Evolutionary conservation across 1,140 invertebrate species (phyloP).

Genomic region (Scaptomyza pallida): DNA sequence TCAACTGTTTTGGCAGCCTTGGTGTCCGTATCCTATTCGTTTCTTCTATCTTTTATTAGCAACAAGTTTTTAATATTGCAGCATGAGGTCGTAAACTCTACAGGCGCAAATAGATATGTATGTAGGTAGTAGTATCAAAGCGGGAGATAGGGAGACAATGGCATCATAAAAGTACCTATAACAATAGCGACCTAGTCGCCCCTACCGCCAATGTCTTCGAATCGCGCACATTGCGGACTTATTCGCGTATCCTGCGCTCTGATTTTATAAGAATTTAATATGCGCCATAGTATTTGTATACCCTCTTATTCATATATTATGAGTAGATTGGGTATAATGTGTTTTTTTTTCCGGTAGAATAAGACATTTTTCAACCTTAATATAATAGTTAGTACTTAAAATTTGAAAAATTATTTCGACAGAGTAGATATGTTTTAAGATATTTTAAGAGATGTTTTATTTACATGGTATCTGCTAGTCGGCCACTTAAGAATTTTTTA

Average conservation of each 20-base stretch:
- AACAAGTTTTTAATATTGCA: slow-evolving; percentile 81
- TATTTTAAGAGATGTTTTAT: too few relatives aligned
- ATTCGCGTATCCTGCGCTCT: slow-evolving; percentile 56
- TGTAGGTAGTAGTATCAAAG: neutral
- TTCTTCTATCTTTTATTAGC: slow-evolving; percentile 65
- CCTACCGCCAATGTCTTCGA: slow-evolving; percentile 21
- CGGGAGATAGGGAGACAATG: slow-evolving; percentile 30
- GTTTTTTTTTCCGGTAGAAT: neutral
- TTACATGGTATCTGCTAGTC: neutral
- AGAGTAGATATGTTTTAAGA: too few relatives aligned
- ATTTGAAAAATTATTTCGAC: too few relatives aligned
- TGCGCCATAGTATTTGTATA: slow-evolving; percentile 61
- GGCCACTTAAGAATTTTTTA: slow-evolving; percentile 7
- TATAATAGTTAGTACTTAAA: too few relatives aligned
- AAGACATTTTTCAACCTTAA: too few relatives aligned
- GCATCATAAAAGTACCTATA: slow-evolving; percentile 59
- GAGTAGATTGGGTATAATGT: neutral
- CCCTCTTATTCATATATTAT: neutral
- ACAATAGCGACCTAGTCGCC: slow-evolving; percentile 65
- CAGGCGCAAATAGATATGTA: neutral
- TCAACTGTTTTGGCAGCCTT: slow-evolving; percentile 47
- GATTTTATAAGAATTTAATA: slow-evolving; percentile 81
- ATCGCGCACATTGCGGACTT: slow-evolving; percentile 33
- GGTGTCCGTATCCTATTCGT: slow-evolving; percentile 37
- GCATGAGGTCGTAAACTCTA: slow-evolving; percentile 31